phyloP scores from a whole-genome alignment of 2,797 vertebrate species.

The Leucoraja ocellata region DNA sequence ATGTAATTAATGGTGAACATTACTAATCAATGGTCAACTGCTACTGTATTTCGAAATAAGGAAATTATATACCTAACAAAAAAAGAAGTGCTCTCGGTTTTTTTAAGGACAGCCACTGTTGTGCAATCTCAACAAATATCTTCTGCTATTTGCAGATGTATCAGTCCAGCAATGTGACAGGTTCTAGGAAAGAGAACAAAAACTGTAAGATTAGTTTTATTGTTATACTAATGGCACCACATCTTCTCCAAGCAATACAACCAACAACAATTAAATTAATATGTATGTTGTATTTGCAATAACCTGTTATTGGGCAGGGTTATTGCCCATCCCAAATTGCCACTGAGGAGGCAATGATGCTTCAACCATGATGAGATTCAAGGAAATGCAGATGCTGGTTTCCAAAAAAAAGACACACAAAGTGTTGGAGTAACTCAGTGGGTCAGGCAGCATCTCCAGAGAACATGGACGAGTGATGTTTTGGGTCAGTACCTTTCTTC shows the following conservation, averaged over 20 bases:
- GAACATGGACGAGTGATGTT: no score
- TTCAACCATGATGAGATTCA: no score
- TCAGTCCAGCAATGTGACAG: background rate
- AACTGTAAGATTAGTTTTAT: background rate
- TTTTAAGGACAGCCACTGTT: background rate
- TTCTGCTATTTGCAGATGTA: background rate
- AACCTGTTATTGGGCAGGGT: no score
- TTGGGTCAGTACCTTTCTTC: no score
- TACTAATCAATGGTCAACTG: background rate
- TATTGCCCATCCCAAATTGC: no score
- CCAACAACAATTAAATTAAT: no score
- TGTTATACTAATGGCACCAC: background rate
- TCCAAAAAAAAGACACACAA: no score
- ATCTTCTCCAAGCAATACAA: background rate
- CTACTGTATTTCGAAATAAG: background rate
- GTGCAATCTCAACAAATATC: background rate
- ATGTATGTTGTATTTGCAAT: no score
- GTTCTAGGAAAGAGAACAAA: background rate
- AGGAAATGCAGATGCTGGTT: no score
- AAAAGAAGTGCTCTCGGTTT: background rate
- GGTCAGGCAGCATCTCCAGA: no score
- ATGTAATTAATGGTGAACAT: background rate
- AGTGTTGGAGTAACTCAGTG: no score
- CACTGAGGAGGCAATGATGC: no score
- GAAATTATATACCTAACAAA: background rate